These are phyloP conservation scores for Epinotia bilunana DNA, from an alignment of 2,888 invertebrate genomes.

Conservation along the genomic window DNA sequence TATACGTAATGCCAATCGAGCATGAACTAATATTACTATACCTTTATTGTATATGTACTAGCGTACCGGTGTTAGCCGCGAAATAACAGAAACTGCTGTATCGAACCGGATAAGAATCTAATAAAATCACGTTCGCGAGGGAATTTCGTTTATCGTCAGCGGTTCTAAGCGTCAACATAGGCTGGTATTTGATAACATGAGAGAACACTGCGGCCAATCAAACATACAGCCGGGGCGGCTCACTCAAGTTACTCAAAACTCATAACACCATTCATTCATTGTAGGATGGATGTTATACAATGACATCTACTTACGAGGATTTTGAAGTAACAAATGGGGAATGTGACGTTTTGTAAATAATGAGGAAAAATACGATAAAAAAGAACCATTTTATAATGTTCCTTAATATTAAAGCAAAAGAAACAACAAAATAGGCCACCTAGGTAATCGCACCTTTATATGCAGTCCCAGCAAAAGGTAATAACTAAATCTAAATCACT, in stretches of 20 bases:
- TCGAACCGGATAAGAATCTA: constrained; percentile 70
- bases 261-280: constrained; percentile 44
- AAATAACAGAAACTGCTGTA: constrained; percentile 54
- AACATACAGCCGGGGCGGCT: constrained; percentile 63
- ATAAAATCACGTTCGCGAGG: constrained; percentile 71
- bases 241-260: constrained; percentile 61
- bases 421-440: background rate
- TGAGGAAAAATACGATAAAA: background rate
- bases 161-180: constrained; percentile 65
- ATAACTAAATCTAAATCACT: background rate
- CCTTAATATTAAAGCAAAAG: background rate
- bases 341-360: background rate
- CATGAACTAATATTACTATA: background rate
- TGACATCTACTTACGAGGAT: constrained; percentile 4
- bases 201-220: constrained; percentile 56
- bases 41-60: background rate
- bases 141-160: constrained; percentile 67
- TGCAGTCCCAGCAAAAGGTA: background rate
- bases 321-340: background rate
- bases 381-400: too few species aligned
- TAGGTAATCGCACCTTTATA: background rate
- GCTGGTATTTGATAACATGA: constrained; percentile 75
- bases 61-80: constrained; percentile 48
- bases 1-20: background rate
- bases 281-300: constrained; percentile 10